Evolutionary conservation across 1,140 invertebrate species (phyloP).

Genomic region (Oreohelix idahoensis): DNA sequence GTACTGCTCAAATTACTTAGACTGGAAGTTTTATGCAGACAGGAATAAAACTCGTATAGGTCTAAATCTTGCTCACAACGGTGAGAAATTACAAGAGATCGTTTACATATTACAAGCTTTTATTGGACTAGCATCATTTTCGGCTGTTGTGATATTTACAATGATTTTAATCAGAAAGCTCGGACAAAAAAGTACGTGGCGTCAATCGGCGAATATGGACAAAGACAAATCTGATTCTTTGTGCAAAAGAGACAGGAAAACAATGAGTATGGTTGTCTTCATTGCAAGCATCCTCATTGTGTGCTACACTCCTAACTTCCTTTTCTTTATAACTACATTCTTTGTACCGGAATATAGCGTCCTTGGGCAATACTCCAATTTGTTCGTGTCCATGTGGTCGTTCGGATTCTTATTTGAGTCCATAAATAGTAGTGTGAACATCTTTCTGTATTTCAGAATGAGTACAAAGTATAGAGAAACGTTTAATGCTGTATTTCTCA

Average conservation of each 20-base stretch:
- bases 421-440: background rate
- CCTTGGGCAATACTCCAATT: background rate
- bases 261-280: background rate
- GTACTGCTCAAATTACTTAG: background rate
- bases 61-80: background rate
- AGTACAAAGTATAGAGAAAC: background rate
- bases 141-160: background rate
- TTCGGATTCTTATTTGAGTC: background rate
- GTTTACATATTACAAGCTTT: background rate
- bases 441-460: background rate
- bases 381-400: background rate
- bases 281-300: background rate
- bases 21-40: background rate
- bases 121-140: background rate
- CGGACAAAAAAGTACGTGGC: background rate
- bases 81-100: background rate
- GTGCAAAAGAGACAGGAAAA: background rate
- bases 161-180: background rate
- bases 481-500: too few species aligned
- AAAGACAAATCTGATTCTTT: background rate
- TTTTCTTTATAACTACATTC: background rate
- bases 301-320: background rate
- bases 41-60: background rate
- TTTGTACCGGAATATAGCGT: background rate
- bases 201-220: background rate